Evolutionary conservation across 2,888 invertebrate genomes (phyloP), one percentile per base, ranked within the genome.

Genomic region (Tetanocera ferruginea): DNA sequence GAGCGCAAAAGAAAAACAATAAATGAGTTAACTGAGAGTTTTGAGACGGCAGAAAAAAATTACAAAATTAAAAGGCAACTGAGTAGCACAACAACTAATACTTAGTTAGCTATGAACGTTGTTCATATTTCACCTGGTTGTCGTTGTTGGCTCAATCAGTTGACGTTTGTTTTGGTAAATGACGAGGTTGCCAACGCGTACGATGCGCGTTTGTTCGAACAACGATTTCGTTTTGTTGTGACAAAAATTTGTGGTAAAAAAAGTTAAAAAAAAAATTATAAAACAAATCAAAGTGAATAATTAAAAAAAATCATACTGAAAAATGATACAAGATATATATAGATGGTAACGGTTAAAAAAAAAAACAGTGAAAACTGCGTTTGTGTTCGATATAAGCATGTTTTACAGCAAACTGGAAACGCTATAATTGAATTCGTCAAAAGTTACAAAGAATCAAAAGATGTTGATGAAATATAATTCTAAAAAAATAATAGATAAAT

Each of bases 161-260:
- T 82, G 76, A 79, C 80, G 79, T 81, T 82, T 81, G 81, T 82
- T 82, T 81, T 82, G 80, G 80, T 64, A 14, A 51, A 49, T 62
- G 76, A 23, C 19, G 71, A 62, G 51, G 52, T 37, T 69, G 49
- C 31, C 66, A 57, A 60, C 57, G 28, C 67, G 43, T 49, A 14
- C 19, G 31, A 25, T 9, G 62, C 57, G 49, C 55, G 64, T 3
- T 37, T 34, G 64, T 14, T 43, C 8, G 11, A 19, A 19, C 19
- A 57, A 37, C 37, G 55, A 69, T 43, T 25, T 19, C 5, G 28
- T n/a, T 55, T 23, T 31, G 51, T 4, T 43, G 34, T 6, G 31
- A 52, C n/a, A 19, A 51, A 67, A 77, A 87, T 87, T 86, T 85
- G n/a, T 88, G 62, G 82, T 87, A 62, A 25, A 11, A 49, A 23